Base-by-base conservation (phyloP, 1,140 invertebrate genomes). In the Euglossa dilemma region DNA sequence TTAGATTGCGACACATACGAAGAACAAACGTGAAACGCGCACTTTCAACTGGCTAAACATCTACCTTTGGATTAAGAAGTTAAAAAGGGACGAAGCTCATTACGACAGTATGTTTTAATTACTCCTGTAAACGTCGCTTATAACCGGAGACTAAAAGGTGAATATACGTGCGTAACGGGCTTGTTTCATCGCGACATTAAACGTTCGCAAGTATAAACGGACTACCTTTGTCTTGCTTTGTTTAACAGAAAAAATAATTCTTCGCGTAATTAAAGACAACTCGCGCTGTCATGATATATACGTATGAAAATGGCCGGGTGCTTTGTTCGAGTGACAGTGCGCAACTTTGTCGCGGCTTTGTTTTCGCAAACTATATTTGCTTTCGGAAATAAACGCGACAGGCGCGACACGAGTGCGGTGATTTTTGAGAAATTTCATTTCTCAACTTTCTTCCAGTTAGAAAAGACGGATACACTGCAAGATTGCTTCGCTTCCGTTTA, bases 151-250 rank as follows among this genome's bases (percentile, higher is more conserved):
- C 43, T 67, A 75, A 81, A 81, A 64, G 12, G 50, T 6, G 36
- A n/a, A 73, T 75, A 50, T 50, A 57, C 12, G 18, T 16, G 20
- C 56, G 56, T 72, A n/a, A 25, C 57, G 23, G n/a, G 36, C 8
- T 25, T 52, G 57, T 74, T 71, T 73, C 45, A 75, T 56, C 56
- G 20, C 59, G 18, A 56, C 43, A 54, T 75, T 81, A 81, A 81
- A 47, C 63, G 63, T 57, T 81, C 18, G 59, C 76, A 82, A 82
- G 63, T 82, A 82, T 69, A 76, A 82, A 82, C 72, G 43, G 25
- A 36, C 72, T 23, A 57, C 28, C 54, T 82, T 76, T 69, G 63
- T 82, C 72, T 67, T 67, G 25, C 52, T 82, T 75, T 57, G 63
- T 74, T 74, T 50, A 81, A 57, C 25, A 47, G 43, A 43, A 43